These are phyloP conservation scores for Holacanthus passer DNA, from an alignment of 2,113 vertebrate species.

Conservation along the genomic window DNA sequence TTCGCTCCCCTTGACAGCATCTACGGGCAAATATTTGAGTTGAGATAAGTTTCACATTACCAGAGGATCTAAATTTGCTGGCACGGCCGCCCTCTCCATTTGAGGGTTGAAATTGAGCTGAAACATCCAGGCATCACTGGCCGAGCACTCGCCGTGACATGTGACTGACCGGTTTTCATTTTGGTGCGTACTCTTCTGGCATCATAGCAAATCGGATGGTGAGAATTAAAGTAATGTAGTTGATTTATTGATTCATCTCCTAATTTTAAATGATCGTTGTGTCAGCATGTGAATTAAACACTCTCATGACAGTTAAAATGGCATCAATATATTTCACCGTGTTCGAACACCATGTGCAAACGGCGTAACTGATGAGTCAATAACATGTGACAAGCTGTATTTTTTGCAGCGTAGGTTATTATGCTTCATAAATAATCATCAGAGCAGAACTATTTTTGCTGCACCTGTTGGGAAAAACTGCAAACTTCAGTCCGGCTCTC, in stretches of 20 bases:
- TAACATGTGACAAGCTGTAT: neutral
- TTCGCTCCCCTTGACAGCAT: constrained; percentile 75
- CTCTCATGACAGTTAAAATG: neutral
- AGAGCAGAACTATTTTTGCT: constrained; percentile 48
- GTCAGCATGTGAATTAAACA: neutral
- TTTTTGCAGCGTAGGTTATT: constrained; percentile 8
- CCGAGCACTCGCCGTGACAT: neutral
- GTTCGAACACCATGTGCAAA: neutral
- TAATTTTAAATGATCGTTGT: neutral
- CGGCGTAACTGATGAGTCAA: constrained; percentile 28
- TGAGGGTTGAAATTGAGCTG: constrained; percentile 40
- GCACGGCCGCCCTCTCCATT: constrained; percentile 41
- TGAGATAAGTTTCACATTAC: constrained; percentile 78
- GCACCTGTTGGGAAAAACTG: constrained; percentile 45
- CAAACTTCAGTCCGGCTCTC: constrained; percentile 44
- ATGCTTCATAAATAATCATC: constrained; percentile 56
- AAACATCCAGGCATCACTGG: constrained; percentile 26
- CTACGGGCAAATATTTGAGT: constrained; percentile 78
- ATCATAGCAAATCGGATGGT: no score
- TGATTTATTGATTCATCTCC: neutral
- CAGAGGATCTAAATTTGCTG: constrained; percentile 57
- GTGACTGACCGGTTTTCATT: neutral
- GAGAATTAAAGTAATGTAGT: neutral
- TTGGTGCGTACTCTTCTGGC: neutral
- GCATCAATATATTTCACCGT: neutral